Base-by-base conservation (phyloP, 2,888 invertebrate species). In the Oscheius sp. region DNA sequence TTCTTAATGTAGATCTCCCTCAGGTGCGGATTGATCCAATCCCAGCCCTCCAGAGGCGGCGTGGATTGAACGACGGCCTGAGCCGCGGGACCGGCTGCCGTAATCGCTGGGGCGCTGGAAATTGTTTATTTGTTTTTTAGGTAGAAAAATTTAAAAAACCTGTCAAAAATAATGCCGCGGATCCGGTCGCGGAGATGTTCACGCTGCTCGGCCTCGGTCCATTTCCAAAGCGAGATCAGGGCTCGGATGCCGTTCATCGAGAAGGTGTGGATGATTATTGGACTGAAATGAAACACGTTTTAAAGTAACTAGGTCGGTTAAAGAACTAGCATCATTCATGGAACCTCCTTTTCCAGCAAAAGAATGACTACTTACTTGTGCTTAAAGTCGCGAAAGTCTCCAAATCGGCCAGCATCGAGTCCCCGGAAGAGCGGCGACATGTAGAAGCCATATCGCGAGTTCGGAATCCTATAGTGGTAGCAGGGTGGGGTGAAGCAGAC, bases 221-320 rank as follows among this genome's bases (percentile, higher is more conserved):
- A 82, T 71, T 82, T 79, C 76, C 74, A 80, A 53, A 82, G 74
- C 21, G 81, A 82, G 37, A 80, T 79, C 10, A 82, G 60, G n/a
- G 78, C 75, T 11, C 81, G 78, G 1, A 80, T 75, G 29, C 81
- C 81, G 60, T 80, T 82, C 79, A 82, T 82, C 33, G 81, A 82
- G 51, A 82, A 80, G 37, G 75, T 76, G 74, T 81, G 81, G 13
- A 79, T 58, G 7, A 81, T 66, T 9, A 81, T 81, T 11, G 81
- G 81, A 50, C 81, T 79, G 73, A 1, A 79, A 78, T 55, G 9
- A 9, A 1, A 47, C 10, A 2, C n/a, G 21, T 21, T 21, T 21
- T 21, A 21, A 21, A 21, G 21, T 21, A 21, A 21, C 21, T 21
- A 21, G 21, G 21, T 21, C 21, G 21, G 21, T 21, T 21, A 21